Percentiles rank a stretch among this genome's conserved stretches.
These are phyloP conservation scores for Ceratosolen solmsi DNA, from an alignment of 1,140 invertebrate species.

Conservation along the genomic window DNA sequence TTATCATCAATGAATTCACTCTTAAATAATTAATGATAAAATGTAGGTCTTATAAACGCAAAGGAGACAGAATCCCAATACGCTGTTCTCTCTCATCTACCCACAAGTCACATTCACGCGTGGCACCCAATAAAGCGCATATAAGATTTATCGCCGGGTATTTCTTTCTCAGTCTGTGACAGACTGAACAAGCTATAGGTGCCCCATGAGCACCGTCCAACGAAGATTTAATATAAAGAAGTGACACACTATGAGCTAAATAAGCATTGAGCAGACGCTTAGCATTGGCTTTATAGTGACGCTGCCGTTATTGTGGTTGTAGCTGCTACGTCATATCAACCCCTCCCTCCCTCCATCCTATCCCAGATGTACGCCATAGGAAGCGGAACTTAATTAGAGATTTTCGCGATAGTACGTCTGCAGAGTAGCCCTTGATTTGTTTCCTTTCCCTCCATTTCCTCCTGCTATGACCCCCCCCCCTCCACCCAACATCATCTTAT, in stretches of 20 bases:
- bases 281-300: conserved; percentile 25
- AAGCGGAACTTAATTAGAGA: conserved; percentile 63
- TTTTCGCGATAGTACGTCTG: conserved; percentile 55
- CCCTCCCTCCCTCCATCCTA: neutral
- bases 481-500: too few relatives aligned
- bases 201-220: neutral
- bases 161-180: neutral
- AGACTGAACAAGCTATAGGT: neutral
- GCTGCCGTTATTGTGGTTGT: neutral
- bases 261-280: conserved; percentile 47
- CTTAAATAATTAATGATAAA: conserved; percentile 10
- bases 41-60: neutral
- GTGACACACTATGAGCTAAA: conserved; percentile 20
- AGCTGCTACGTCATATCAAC: neutral
- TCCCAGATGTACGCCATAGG: conserved; percentile 3
- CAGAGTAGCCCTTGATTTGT: conserved; percentile 4
- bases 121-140: neutral
- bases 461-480: neutral
- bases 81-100: neutral
- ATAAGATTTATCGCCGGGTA: neutral
- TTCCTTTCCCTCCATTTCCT: neutral
- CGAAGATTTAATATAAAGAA: conserved; percentile 58
- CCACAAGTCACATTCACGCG: neutral
- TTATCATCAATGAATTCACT: too few relatives aligned
- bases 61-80: neutral